Evolutionary conservation across 2,797 vertebrate species (phyloP).

Genomic region (Xiphophorus birchmanni): DNA sequence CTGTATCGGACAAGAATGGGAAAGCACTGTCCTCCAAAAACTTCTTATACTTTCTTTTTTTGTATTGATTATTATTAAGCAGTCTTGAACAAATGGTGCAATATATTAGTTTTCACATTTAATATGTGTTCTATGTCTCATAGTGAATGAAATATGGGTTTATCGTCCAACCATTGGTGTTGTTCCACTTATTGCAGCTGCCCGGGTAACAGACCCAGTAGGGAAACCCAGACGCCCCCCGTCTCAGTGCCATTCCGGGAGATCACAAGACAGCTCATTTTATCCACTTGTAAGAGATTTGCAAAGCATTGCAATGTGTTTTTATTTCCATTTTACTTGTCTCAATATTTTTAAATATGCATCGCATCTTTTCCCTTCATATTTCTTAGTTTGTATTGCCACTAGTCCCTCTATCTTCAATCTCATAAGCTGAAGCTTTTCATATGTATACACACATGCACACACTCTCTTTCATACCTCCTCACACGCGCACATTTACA

Average conservation of each 20-base stretch:
- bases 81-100: not conserved
- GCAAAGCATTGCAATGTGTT: slow-evolving; percentile 2
- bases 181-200: not conserved
- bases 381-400: slow-evolving; percentile 70
- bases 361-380: slow-evolving; percentile 41
- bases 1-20: not conserved
- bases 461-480: slow-evolving; percentile 18
- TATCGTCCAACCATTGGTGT: not conserved
- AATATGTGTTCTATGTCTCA: not conserved
- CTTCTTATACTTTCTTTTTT: not conserved
- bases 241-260: not conserved
- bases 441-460: slow-evolving; percentile 64
- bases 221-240: not conserved
- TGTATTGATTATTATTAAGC: not conserved
- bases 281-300: not conserved
- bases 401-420: slow-evolving; percentile 75
- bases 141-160: not conserved
- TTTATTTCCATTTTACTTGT: not conserved
- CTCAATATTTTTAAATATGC: slow-evolving; percentile 15
- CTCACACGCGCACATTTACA: slow-evolving; percentile 64
- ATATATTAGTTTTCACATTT: not conserved
- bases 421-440: slow-evolving; percentile 73
- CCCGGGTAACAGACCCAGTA: not conserved
- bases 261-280: not conserved
- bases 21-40: not conserved